Conservation (phyloP, 2,113 vertebrate genomes). For the Ciconia stormi region DNA sequence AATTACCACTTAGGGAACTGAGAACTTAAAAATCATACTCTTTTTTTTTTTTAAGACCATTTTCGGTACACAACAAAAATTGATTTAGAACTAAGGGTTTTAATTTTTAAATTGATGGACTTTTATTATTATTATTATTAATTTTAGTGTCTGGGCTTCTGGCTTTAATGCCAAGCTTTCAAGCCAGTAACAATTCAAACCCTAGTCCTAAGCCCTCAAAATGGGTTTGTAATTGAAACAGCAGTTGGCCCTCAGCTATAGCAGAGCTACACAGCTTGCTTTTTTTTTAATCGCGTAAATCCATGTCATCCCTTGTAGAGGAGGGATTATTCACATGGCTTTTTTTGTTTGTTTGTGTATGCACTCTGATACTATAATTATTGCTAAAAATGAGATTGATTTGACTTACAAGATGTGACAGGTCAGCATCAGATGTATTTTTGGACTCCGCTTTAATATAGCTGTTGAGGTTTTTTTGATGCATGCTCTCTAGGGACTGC, state of each 20-base stretch:
- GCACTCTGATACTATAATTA: constrained; percentile 29
- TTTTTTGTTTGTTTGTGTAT: neutral
- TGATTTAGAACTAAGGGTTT: neutral
- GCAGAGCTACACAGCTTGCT: neutral
- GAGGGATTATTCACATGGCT: constrained; percentile 14
- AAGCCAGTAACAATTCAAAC: constrained; percentile 24
- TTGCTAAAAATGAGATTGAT: constrained; percentile 17
- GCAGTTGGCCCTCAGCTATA: neutral
- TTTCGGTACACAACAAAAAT: neutral
- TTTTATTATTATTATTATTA: neutral
- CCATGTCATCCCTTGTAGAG: neutral
- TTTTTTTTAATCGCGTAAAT: neutral
- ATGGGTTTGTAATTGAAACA: neutral
- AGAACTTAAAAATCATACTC: neutral
- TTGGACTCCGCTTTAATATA: constrained; percentile 29
- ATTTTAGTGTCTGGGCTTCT: neutral
- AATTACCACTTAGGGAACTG: neutral
- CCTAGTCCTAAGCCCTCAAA: neutral
- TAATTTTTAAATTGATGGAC: neutral
- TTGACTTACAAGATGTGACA: neutral
- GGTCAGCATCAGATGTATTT: constrained; percentile 49
- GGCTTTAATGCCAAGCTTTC: constrained; percentile 19
- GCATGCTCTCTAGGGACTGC: neutral
- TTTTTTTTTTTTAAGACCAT: neutral
- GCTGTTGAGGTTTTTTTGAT: constrained; percentile 24